phyloP scores from a whole-genome alignment of 2,113 vertebrate genomes.

The Theropithecus gelada region DNA sequence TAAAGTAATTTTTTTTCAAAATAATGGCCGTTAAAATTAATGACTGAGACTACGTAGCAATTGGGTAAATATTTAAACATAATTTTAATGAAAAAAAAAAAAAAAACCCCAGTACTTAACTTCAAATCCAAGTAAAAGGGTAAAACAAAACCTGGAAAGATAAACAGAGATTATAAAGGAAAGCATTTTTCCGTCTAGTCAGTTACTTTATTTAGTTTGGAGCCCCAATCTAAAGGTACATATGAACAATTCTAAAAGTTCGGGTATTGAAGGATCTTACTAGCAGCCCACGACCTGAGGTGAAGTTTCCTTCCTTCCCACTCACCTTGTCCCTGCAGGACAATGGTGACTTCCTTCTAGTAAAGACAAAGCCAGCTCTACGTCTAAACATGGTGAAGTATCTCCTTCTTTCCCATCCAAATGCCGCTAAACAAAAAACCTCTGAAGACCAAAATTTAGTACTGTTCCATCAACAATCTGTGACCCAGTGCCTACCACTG shows the following conservation, averaged over 20 bases:
- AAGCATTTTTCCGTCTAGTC: background rate
- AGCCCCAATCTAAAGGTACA: background rate
- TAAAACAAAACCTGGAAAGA: background rate
- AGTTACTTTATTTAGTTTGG: background rate
- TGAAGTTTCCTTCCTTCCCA: background rate
- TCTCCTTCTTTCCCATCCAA: background rate
- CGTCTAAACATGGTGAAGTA: background rate
- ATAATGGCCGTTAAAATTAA: slow-evolving; percentile 33
- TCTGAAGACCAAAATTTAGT: background rate
- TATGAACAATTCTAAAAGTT: background rate
- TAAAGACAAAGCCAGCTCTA: background rate
- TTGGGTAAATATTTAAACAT: background rate
- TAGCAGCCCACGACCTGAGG: background rate
- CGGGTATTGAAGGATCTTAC: background rate
- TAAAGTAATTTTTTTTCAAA: background rate
- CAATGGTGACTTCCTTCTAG: background rate
- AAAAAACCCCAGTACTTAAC: background rate
- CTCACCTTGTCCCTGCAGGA: background rate
- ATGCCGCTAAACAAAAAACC: background rate
- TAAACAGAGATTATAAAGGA: background rate
- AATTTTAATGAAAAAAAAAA: background rate
- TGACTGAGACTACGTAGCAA: background rate
- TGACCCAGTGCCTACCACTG: background rate
- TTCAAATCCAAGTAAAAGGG: slow-evolving; percentile 21
- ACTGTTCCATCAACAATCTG: background rate